Evolutionary conservation across 2,113 vertebrate species (phyloP).

Genomic region (Colossoma macropomum): DNA sequence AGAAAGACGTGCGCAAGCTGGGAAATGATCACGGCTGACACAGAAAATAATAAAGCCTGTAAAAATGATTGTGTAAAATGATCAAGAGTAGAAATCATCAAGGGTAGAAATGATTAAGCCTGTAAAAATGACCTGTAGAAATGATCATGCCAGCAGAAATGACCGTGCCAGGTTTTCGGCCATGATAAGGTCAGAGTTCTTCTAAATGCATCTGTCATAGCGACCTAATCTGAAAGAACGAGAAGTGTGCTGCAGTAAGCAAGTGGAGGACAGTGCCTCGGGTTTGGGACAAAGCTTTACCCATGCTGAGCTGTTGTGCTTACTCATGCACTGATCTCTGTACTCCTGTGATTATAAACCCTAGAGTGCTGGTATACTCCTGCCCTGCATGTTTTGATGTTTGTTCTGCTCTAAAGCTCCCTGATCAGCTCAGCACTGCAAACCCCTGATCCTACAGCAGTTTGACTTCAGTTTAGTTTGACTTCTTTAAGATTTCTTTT

Average conservation of each 20-base stretch:
- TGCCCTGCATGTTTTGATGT: not conserved
- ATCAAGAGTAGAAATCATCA: not conserved
- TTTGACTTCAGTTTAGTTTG: too few species aligned
- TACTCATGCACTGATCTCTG: not conserved
- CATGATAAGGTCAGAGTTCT: not conserved
- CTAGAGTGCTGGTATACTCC: not conserved
- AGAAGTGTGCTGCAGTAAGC: not conserved
- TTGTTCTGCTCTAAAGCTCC: not conserved
- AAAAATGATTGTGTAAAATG: not conserved
- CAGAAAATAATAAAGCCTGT: not conserved
- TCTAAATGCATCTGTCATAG: not conserved
- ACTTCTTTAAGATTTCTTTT: too few species aligned
- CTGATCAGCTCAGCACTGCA: too few species aligned
- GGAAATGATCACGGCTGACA: not conserved
- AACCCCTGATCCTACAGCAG: too few species aligned
- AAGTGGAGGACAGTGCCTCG: constrained; percentile 16
- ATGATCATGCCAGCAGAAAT: too few species aligned
- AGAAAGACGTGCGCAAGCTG: not conserved
- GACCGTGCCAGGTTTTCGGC: not conserved
- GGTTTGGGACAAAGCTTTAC: not conserved
- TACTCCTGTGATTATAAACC: not conserved
- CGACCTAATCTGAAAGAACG: not conserved
- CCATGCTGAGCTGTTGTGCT: not conserved
- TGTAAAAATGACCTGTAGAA: accelerated
- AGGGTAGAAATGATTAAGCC: not conserved